These are phyloP conservation scores for Xestia sexstrigata DNA, from an alignment of 2,888 invertebrate genomes.

Conservation along the genomic window DNA sequence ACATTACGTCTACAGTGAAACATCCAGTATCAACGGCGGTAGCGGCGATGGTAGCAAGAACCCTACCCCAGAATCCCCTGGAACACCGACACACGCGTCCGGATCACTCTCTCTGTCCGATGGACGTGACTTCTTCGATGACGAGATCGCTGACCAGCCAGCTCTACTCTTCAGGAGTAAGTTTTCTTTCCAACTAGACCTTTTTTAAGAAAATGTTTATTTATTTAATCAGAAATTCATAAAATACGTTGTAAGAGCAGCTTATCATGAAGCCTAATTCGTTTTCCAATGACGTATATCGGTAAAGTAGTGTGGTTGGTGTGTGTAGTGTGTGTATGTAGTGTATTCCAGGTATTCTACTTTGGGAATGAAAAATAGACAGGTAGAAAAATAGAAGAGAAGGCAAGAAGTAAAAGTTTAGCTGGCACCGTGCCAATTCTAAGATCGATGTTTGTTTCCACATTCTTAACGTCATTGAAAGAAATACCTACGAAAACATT, in stretches of 20 bases:
- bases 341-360: neutral
- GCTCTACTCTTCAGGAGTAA: slow-evolving; percentile 94
- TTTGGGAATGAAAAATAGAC: slow-evolving; percentile 2
- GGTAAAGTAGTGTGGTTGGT: too few species aligned
- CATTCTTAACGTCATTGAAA: neutral
- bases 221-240: neutral
- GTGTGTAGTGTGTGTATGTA: too few species aligned
- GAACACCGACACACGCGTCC: slow-evolving; percentile 95
- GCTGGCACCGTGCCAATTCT: slow-evolving; percentile 9
- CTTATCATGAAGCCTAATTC: neutral
- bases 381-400: neutral
- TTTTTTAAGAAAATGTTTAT: neutral
- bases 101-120: slow-evolving; percentile 95
- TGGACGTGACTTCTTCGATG: slow-evolving; percentile 95
- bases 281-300: neutral
- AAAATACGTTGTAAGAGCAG: neutral
- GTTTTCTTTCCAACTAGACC: slow-evolving; percentile 10
- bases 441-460: slow-evolving; percentile 23
- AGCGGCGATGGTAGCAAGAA: slow-evolving; percentile 82
- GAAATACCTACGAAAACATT: neutral
- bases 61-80: slow-evolving; percentile 91
- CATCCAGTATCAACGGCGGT: slow-evolving; percentile 63
- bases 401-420: slow-evolving; percentile 12
- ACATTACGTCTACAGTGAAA: slow-evolving; percentile 64
- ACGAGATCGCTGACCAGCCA: slow-evolving; percentile 97